Base-by-base conservation (phyloP, 2,888 invertebrate species). In the Augiades crinisus region DNA sequence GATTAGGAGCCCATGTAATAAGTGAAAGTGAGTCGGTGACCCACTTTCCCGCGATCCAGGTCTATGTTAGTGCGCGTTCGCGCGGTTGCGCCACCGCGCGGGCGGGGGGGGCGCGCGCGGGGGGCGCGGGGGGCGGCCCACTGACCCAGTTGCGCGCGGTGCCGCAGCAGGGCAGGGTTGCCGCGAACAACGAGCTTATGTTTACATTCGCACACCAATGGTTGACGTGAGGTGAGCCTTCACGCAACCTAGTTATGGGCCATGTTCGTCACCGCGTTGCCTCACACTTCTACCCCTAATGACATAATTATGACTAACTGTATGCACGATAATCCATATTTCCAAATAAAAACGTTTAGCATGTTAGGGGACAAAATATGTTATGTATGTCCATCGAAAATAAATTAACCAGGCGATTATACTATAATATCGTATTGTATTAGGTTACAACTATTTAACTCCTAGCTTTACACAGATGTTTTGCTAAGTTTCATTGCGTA, bases 31-130 rank as follows among this genome's bases (percentile, higher is more conserved):
- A 94, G 91, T 92, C 91, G 92, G 92, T 95, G 95, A 95, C 95
- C 95, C 93, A 95, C 95, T 95, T 96, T 95, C 94, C 92, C 91
- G 91, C 93, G 94, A 95, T 95, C 94, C 95, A 95, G 95, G 95
- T 95, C 95, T 95, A 95, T 95, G 95, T 95, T 94, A 94, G 93
- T 88, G 87, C 87, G 85, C 85, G 88, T 82, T 87, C 84, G 84
- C 85, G 85, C 81, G 78, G 80, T 83, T 84, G 82, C 83, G 91
- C 90, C 82, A 84, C 83, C 77, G 78, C 75, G 76, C 82, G 82
- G 82, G 81, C 85, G 91, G 91, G 91, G 91, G 24, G n/a, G n/a
- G n/a, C n/a, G n/a, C n/a, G n/a, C n/a, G n/a, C n/a, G n/a, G n/a
- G 45, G 63, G 76, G 78, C 64, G 78, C 77, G 82, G 82, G 85